phyloP scores from a whole-genome alignment of 2,113 vertebrate genomes.

The Eidolon helvum region DNA sequence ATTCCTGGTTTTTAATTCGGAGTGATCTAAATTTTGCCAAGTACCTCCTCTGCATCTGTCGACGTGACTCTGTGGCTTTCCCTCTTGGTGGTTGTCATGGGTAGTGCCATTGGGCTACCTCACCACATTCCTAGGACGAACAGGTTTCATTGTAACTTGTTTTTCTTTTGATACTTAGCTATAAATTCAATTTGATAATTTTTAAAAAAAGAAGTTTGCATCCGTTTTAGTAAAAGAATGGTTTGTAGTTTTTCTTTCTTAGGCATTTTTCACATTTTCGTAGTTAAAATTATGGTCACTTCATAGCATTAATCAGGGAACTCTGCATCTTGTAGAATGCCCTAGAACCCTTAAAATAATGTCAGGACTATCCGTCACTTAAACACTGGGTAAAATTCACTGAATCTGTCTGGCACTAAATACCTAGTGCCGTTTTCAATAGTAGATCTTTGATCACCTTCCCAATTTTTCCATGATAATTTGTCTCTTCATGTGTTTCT shows the following conservation, averaged over 20 bases:
- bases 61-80: neutral
- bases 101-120: neutral
- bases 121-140: neutral
- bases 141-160: neutral
- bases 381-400: neutral
- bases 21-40: neutral
- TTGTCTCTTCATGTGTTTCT: neutral
- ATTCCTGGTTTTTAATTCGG: slow-evolving; percentile 11
- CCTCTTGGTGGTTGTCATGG: neutral
- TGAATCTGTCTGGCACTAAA: neutral
- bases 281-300: neutral
- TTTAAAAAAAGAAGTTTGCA: neutral
- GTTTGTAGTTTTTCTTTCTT: neutral
- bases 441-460: neutral
- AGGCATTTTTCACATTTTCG: neutral
- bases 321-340: neutral
- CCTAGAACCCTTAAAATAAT: neutral
- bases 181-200: neutral
- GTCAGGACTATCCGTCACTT: neutral
- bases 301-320: neutral
- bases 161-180: neutral
- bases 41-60: neutral
- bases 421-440: neutral
- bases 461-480: neutral
- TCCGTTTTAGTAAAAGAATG: neutral